phyloP scores from a whole-genome alignment of 2,888 invertebrate genomes.

The Sarcophaga rosellei region DNA sequence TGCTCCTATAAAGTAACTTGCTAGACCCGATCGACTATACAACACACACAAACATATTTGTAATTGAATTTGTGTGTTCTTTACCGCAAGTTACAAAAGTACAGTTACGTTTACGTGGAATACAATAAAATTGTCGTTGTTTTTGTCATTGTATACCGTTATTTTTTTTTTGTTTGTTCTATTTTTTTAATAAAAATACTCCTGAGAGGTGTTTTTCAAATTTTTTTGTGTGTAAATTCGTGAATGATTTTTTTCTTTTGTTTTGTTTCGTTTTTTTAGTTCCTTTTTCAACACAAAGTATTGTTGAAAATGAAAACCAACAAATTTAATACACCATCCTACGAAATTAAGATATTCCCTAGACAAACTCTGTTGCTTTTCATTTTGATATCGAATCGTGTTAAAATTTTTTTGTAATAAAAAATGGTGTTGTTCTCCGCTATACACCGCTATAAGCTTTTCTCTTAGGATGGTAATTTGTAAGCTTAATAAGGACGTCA shows the following conservation, averaged over 20 bases:
- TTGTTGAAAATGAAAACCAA: background rate
- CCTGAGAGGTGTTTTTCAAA: slow-evolving; percentile 46
- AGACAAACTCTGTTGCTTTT: background rate
- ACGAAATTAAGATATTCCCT: background rate
- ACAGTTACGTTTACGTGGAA: slow-evolving; percentile 19
- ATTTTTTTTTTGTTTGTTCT: background rate
- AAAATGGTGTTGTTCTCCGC: no score
- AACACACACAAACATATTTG: background rate
- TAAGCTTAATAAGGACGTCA: no score
- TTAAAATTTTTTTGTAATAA: no score
- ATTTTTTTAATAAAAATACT: slow-evolving; percentile 43
- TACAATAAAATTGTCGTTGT: slow-evolving; percentile 18
- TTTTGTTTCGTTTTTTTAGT: background rate
- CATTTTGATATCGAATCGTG: no score
- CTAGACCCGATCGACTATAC: background rate
- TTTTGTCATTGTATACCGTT: background rate
- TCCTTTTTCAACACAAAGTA: background rate
- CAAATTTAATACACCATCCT: background rate
- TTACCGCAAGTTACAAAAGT: slow-evolving; percentile 26
- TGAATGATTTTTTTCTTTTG: no score
- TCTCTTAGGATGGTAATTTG: no score
- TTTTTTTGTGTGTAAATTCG: slow-evolving; percentile 5
- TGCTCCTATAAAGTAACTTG: no score
- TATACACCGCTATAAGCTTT: no score
- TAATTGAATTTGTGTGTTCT: slow-evolving; percentile 59